These are phyloP conservation scores for Conus ventricosus DNA, from an alignment of 1,140 invertebrate genomes.

Conservation along the genomic window DNA sequence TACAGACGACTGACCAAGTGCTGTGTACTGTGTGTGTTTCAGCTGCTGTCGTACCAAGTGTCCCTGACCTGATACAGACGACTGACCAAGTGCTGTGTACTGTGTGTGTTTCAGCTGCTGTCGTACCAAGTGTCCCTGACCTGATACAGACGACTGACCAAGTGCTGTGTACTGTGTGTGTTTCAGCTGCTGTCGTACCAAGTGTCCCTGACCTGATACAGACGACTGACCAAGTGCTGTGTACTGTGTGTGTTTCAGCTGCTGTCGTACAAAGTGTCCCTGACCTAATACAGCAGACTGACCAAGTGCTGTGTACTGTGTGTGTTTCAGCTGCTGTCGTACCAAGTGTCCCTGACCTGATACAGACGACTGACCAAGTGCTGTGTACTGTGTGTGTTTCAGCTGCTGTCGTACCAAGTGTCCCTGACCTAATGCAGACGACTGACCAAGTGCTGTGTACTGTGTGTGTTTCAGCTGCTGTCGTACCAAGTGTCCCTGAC, in stretches of 20 bases:
- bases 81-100: no score
- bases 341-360: constrained; percentile 87
- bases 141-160: constrained; percentile 81
- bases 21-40: no score
- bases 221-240: constrained; percentile 82
- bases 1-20: no score
- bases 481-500: constrained; percentile 86
- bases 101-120: constrained; percentile 56
- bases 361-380: no score
- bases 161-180: constrained; percentile 76
- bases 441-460: no score
- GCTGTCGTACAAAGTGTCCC: constrained; percentile 85
- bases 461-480: constrained; percentile 64
- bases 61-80: no score
- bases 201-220: constrained; percentile 83
- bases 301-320: constrained; percentile 78
- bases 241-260: constrained; percentile 54
- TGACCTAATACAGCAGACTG: constrained; percentile 81
- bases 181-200: constrained; percentile 80
- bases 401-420: constrained; percentile 83
- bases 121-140: constrained; percentile 86
- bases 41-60: no score
- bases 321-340: constrained; percentile 76
- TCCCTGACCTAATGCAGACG: constrained; percentile 81
- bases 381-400: no score